Evolutionary conservation across 2,797 vertebrate genomes (phyloP).

Genomic region (Lateolabrax maculatus): DNA sequence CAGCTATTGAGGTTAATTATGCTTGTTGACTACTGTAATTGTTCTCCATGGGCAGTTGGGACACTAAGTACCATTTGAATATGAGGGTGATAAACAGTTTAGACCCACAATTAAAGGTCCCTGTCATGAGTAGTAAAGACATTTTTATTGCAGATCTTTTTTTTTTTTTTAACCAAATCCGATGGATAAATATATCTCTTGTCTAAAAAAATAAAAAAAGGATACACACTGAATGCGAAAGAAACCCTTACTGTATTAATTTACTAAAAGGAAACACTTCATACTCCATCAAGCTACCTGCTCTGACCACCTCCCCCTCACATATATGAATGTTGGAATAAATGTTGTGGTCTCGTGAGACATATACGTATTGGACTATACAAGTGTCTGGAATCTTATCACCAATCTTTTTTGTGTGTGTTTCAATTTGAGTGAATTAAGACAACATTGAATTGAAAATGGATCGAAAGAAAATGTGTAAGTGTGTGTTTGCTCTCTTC

Average conservation of each 20-base stretch:
- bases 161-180: neutral
- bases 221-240: slow-evolving; percentile 2
- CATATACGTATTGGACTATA: neutral
- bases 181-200: neutral
- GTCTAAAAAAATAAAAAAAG: neutral
- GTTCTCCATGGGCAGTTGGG: slow-evolving; percentile 10
- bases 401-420: neutral
- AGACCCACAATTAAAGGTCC: neutral
- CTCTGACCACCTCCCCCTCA: neutral
- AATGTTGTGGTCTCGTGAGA: neutral
- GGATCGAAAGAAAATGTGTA: neutral
- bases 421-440: slow-evolving; percentile 1
- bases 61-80: neutral
- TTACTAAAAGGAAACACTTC: too few relatives aligned
- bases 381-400: neutral
- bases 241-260: neutral
- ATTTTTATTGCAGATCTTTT: neutral
- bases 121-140: neutral
- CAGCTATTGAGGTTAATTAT: slow-evolving; percentile 29
- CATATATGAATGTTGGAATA: too few relatives aligned
- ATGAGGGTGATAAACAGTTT: neutral
- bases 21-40: slow-evolving; percentile 37
- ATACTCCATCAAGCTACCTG: neutral
- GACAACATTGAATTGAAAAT: neutral
- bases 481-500: neutral